Base-by-base conservation (phyloP, 1,140 invertebrate species). In the Hypsibius dujardini region DNA sequence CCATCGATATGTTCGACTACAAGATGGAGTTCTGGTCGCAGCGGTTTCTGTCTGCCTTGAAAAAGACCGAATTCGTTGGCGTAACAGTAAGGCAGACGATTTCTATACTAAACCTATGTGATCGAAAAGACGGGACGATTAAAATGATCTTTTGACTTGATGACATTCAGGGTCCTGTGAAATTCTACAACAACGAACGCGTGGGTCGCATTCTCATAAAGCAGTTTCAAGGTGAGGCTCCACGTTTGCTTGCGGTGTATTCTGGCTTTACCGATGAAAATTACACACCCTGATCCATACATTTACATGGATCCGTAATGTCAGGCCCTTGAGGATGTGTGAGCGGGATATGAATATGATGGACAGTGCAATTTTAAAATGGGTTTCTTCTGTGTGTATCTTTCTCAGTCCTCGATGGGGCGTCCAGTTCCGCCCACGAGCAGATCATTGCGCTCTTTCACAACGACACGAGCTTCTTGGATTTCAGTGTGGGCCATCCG, bases 181-280 rank as follows among this genome's bases (percentile, higher is more conserved):
- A 89, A 45, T 98, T 98, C 81, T 89, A 90, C 74, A 89, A 94
- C 76, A 96, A 96, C 78, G 93, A 96, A 78, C 84, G 95, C 42
- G 89, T 95, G 77, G 94, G 94, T 0, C 88, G 89, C 72, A 93
- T 97, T 69, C 82, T 94, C 56, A 82, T 98, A 56, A 92, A 92
- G 77, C 94, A 98, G 78, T 95, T 95, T 79, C 91, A 95, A 84
- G 83, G 86, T 87, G 78, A 28, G 28, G 28, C 28, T 28, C 28
- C 28, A 28, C 28, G 28, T 28, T 28, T 28, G 28, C 28, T 28
- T 28, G 28, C 28, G 28, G 28, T 28, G 28, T 28, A 28, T 28
- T 28, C 28, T 28, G 28, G 28, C 28, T 28, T 28, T 28, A 28
- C 28, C 28, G 28, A 28, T 28, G 28, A 28, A 28, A 28, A 28